Evolutionary conservation across 2,888 invertebrate genomes (phyloP).

Genomic region (Nomada flava): DNA sequence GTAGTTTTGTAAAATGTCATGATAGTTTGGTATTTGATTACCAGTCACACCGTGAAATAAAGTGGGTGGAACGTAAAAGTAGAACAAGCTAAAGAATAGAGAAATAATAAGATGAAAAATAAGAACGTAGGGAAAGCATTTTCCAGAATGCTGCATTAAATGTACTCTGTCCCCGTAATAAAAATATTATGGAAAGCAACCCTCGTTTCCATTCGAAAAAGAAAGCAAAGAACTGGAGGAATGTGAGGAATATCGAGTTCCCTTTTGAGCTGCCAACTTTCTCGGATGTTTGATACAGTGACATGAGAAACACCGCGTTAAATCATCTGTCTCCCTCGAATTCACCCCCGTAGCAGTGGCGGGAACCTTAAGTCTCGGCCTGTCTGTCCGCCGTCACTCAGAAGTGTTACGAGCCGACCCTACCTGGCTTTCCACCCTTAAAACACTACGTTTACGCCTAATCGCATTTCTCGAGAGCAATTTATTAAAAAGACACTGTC

Average conservation of each 20-base stretch:
- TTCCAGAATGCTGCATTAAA: not conserved
- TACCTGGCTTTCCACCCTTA: slow-evolving; percentile 60
- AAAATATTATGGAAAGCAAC: not conserved
- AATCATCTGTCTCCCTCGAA: slow-evolving; percentile 78
- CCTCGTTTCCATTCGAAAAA: not conserved
- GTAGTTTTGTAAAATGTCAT: too few species aligned
- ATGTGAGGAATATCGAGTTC: slow-evolving; percentile 32
- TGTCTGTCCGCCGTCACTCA: slow-evolving; percentile 80
- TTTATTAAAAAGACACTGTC: slow-evolving; percentile 73
- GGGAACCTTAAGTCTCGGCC: slow-evolving; percentile 74
- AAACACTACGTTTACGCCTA: slow-evolving; percentile 78
- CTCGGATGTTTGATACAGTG: slow-evolving; percentile 72
- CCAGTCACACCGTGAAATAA: too few species aligned
- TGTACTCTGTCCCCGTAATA: too few species aligned
- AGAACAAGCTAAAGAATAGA: too few species aligned
- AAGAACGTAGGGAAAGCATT: not conserved
- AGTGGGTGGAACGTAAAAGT: too few species aligned
- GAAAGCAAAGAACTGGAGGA: not conserved
- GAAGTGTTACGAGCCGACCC: slow-evolving; percentile 67
- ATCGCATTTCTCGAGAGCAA: slow-evolving; percentile 76
- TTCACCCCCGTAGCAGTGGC: slow-evolving; percentile 66
- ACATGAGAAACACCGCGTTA: slow-evolving; percentile 77
- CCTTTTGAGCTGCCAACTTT: slow-evolving; percentile 41
- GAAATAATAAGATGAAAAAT: too few species aligned
- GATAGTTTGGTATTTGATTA: too few species aligned